Evolutionary conservation across 2,797 vertebrate species (phyloP).

Genomic region (Gastrophryne carolinensis): DNA sequence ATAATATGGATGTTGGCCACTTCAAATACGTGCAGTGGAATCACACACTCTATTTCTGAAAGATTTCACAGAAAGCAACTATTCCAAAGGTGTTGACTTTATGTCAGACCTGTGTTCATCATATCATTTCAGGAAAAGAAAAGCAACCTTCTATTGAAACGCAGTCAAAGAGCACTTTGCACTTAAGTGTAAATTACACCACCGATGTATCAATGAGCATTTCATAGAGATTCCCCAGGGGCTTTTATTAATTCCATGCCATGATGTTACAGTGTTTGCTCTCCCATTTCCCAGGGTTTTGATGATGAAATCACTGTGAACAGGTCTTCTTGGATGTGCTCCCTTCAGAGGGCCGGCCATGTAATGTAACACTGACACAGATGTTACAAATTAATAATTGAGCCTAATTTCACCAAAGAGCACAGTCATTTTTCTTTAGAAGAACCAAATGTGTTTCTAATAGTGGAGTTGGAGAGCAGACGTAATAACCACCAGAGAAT

Average conservation of each 20-base stretch:
- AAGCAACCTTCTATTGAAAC: constrained; percentile 54
- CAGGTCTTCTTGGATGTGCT: constrained; percentile 61
- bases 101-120: constrained; percentile 47
- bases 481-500: constrained; percentile 57
- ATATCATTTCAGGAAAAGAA: constrained; percentile 44
- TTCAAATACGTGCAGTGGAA: constrained; percentile 22
- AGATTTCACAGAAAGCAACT: constrained; percentile 47
- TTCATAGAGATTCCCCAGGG: constrained; percentile 48
- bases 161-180: constrained; percentile 52
- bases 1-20: constrained; percentile 43
- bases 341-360: constrained; percentile 55
- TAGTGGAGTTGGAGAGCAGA: constrained; percentile 47
- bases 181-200: constrained; percentile 54
- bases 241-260: constrained; percentile 54
- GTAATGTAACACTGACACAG: constrained; percentile 74
- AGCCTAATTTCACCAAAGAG: constrained; percentile 58
- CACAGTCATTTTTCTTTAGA: constrained; percentile 47
- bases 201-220: constrained; percentile 54
- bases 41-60: constrained; percentile 42
- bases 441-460: constrained; percentile 60
- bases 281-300: constrained; percentile 42
- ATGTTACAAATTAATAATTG: constrained; percentile 74
- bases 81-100: constrained; percentile 50
- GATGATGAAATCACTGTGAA: constrained; percentile 70
- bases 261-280: constrained; percentile 55